Evolutionary conservation across 2,113 vertebrate genomes (phyloP).

Genomic region (Cisticola juncidis): DNA sequence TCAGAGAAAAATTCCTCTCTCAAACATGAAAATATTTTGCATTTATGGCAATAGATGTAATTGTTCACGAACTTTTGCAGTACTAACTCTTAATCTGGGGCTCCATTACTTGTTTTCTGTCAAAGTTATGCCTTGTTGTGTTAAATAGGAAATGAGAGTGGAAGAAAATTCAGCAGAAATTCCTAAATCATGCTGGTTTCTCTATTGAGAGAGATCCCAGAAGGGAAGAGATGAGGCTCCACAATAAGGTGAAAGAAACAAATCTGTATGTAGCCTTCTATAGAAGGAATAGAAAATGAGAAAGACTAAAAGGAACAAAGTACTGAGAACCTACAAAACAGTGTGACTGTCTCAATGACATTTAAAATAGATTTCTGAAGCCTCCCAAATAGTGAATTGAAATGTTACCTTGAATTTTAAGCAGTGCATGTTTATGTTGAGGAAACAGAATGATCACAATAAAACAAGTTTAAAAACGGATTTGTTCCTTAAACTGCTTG

Average conservation of each 20-base stretch:
- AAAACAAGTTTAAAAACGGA: neutral
- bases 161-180: neutral
- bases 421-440: neutral
- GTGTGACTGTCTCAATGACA: slow-evolving; percentile 22
- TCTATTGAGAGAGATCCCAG: neutral
- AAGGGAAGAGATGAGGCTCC: neutral
- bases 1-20: neutral
- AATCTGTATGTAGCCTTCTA: slow-evolving; percentile 16
- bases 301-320: slow-evolving; percentile 19
- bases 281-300: slow-evolving; percentile 53
- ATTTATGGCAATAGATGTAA: neutral
- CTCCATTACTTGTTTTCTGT: neutral
- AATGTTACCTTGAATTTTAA: slow-evolving; percentile 44
- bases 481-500: neutral
- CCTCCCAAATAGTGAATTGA: neutral
- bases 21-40: neutral
- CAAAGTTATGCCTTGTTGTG: neutral
- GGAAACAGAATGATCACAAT: neutral
- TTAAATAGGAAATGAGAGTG: neutral
- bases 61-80: neutral
- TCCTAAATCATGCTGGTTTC: neutral
- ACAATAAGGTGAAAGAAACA: slow-evolving; percentile 13
- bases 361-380: slow-evolving; percentile 39
- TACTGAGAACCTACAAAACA: neutral
- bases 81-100: neutral